Evolutionary conservation across 2,888 invertebrate species (phyloP), one percentile per base, ranked within the genome.

Genomic region (Electrophaes corylata): DNA sequence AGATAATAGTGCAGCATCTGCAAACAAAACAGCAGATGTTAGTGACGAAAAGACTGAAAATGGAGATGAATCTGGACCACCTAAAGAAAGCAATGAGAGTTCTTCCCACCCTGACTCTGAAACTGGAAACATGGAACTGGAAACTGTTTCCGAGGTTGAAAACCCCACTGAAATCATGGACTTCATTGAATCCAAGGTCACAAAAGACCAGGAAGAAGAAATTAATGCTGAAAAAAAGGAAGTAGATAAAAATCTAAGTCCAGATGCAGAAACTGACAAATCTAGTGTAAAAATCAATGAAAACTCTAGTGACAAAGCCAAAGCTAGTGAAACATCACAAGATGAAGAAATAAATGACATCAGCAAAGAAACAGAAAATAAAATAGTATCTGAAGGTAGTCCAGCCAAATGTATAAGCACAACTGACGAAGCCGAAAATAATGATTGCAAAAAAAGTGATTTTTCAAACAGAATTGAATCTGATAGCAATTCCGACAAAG

Each of bases 301-400:
- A 20, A 67, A 57, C 51, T 61, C 39, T 14, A 23, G 26, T 53
- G 64, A 62, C 18, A 48, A 52, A 58, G 16, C 39, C 48, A 44
- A 61, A 60, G 37, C 41, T 37, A 31, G 46, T 47, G 56, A 66
- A 18, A n/a, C 56, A 31, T 52, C 44, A 59, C 54, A 52, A 51
- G 53, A 57, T 35, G 54, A 53, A 44, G 51, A 54, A 46, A 57
- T 49, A 6, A 50, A 20, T 47, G 59, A 60, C 46, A 44, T 66
- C 44, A 60, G 61, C 41, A 67, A 65, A 54, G 64, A 69, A 39
- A 43, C 26, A 26, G n/a, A 29, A 46, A 60, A 47, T 49, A 37
- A 58, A 49, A 12, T 33, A 5, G 39, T 19, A 18, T 3, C 19
- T 44, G 16, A 48, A 18, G 40, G 55, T 12, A 51, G 10, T 16